phyloP scores from a whole-genome alignment of 2,888 invertebrate species.

The Diplolepis rosae region DNA sequence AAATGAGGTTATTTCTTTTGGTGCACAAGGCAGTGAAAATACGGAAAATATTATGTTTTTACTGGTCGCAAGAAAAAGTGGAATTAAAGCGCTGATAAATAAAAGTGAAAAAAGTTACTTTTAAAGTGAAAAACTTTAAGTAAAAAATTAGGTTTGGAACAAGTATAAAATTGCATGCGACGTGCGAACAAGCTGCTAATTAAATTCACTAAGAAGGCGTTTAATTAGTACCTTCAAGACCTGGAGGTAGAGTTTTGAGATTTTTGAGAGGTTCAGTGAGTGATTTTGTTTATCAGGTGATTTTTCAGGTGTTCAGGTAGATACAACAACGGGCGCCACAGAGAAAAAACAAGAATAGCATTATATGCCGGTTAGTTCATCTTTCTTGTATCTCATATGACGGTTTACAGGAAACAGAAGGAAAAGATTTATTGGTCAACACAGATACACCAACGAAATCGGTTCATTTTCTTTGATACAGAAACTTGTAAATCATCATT shows the following conservation, averaged over 20 bases:
- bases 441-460: conserved; percentile 29
- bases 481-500: not conserved
- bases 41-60: too few relatives aligned
- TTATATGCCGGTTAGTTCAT: conserved; percentile 69
- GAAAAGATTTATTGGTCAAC: conserved; percentile 43
- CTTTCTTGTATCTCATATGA: conserved; percentile 44
- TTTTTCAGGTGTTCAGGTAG: conserved; percentile 70
- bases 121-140: not conserved
- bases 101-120: not conserved
- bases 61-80: too few relatives aligned
- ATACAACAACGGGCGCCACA: conserved; percentile 73
- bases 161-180: conserved; percentile 44
- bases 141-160: not conserved
- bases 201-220: conserved; percentile 69
- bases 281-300: conserved; percentile 66
- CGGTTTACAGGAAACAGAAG: conserved; percentile 41
- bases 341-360: conserved; percentile 73
- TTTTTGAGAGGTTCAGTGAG: conserved; percentile 72
- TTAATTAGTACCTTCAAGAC: conserved; percentile 73
- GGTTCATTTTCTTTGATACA: not conserved
- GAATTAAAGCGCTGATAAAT: not conserved
- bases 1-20: not conserved
- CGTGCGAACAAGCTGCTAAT: conserved; percentile 67
- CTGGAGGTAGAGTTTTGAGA: conserved; percentile 72
- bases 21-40: not conserved